A percentile compares a stretch with the other conserved stretches of the same genome.
Evolutionary conservation across 2,113 vertebrate species (phyloP).

Genomic region (Cebidichthys violaceus): DNA sequence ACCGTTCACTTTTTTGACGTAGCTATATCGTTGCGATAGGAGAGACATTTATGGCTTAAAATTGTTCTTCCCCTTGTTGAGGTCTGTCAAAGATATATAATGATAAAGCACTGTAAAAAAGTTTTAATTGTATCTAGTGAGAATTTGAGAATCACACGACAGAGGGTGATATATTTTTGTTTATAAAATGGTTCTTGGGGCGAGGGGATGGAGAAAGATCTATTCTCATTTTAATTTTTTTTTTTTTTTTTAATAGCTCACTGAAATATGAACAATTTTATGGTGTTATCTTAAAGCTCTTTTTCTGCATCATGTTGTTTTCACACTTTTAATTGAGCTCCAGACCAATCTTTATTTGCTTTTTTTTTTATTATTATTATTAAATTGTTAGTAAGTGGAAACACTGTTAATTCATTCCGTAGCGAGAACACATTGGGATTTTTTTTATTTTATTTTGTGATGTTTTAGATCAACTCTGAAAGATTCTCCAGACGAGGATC

Average conservation of each 20-base stretch:
- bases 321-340: slow-evolving; percentile 67
- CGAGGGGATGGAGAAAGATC: slow-evolving; percentile 56
- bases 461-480: slow-evolving; percentile 55
- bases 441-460: slow-evolving; percentile 7
- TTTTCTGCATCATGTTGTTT: slow-evolving; percentile 66
- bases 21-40: slow-evolving; percentile 81
- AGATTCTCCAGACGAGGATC: slow-evolving; percentile 59
- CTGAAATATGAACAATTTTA: slow-evolving; percentile 85
- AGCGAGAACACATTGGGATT: slow-evolving; percentile 58
- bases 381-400: slow-evolving; percentile 66
- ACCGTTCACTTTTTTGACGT: slow-evolving; percentile 81
- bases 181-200: slow-evolving; percentile 75
- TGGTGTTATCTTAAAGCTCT: slow-evolving; percentile 79
- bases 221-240: slow-evolving; percentile 70
- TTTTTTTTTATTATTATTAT: slow-evolving; percentile 10
- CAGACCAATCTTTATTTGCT: slow-evolving; percentile 55
- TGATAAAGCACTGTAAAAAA: slow-evolving; percentile 88
- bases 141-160: slow-evolving; percentile 80
- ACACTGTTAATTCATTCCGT: slow-evolving; percentile 78
- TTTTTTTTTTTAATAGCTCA: slow-evolving; percentile 73
- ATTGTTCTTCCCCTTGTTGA: slow-evolving; percentile 75
- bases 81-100: slow-evolving; percentile 82
- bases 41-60: slow-evolving; percentile 75
- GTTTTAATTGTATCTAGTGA: slow-evolving; percentile 84
- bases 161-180: slow-evolving; percentile 83